Conservation (phyloP, 2,113 vertebrate species). For the Cryptomyrus ogoouensis region DNA sequence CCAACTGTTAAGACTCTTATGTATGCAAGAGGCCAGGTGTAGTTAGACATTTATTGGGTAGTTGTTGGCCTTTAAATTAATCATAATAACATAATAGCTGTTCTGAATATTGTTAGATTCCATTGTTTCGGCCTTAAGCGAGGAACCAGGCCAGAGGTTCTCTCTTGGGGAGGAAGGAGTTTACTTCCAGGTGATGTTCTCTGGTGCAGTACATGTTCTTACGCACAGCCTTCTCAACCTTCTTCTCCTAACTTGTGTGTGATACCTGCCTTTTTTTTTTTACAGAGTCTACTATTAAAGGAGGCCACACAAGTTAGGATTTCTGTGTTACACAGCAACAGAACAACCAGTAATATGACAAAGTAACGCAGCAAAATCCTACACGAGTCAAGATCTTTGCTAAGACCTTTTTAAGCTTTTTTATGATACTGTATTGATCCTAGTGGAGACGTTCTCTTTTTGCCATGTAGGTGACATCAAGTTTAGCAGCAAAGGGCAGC, state of each 20-base stretch:
- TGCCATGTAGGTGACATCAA: too few relatives aligned
- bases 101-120: background rate
- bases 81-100: background rate
- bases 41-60: background rate
- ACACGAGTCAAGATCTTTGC: background rate
- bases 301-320: too few relatives aligned
- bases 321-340: too few relatives aligned
- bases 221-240: background rate
- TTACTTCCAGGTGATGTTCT: background rate
- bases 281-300: background rate
- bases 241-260: background rate
- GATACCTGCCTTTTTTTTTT: background rate
- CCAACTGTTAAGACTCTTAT: background rate
- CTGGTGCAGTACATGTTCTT: background rate
- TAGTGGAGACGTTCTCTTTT: too few relatives aligned
- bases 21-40: background rate
- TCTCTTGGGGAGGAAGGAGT: background rate
- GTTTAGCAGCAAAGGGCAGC: too few relatives aligned
- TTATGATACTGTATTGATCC: too few relatives aligned
- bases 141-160: background rate
- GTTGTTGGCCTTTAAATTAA: background rate
- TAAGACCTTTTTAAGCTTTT: too few relatives aligned
- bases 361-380: background rate
- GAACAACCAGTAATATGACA: background rate
- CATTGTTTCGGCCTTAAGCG: background rate